Conservation (phyloP, 1,140 invertebrate species). For the Lamellibrachia luymesi region DNA sequence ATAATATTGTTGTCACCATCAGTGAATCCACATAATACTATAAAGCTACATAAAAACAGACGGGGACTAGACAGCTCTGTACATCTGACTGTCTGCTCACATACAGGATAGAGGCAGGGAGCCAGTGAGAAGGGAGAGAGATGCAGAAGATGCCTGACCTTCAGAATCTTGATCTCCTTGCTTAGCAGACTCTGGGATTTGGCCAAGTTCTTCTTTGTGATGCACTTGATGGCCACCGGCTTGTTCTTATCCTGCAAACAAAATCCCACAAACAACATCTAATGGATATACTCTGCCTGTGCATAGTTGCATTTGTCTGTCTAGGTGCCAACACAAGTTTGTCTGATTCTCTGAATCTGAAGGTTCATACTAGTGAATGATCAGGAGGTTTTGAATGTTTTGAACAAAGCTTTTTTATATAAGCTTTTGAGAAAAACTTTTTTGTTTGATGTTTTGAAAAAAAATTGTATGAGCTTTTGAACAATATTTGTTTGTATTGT, state of each 20-base stretch:
- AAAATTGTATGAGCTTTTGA: too few relatives aligned
- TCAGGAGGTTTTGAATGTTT: too few relatives aligned
- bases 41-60: too few relatives aligned
- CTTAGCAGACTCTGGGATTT: slow-evolving; percentile 95
- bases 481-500: too few relatives aligned
- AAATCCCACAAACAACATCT: neutral
- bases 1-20: neutral
- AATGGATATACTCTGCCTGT: too few relatives aligned
- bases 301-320: too few relatives aligned
- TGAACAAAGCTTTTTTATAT: too few relatives aligned
- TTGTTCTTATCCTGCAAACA: slow-evolving; percentile 67
- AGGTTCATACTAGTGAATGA: too few relatives aligned
- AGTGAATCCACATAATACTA: neutral
- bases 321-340: too few relatives aligned
- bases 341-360: too few relatives aligned
- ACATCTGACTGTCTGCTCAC: neutral
- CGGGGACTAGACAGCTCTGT: neutral
- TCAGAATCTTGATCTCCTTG: slow-evolving; percentile 98
- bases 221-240: slow-evolving; percentile 94
- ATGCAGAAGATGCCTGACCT: slow-evolving; percentile 60
- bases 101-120: neutral
- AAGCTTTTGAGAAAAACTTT: too few relatives aligned
- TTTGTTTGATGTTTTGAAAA: too few relatives aligned
- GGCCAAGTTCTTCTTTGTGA: slow-evolving; percentile 94
- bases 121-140: neutral